These are phyloP conservation scores for Proterorhinus semilunaris DNA, from an alignment of 2,113 vertebrate species.

Conservation along the genomic window DNA sequence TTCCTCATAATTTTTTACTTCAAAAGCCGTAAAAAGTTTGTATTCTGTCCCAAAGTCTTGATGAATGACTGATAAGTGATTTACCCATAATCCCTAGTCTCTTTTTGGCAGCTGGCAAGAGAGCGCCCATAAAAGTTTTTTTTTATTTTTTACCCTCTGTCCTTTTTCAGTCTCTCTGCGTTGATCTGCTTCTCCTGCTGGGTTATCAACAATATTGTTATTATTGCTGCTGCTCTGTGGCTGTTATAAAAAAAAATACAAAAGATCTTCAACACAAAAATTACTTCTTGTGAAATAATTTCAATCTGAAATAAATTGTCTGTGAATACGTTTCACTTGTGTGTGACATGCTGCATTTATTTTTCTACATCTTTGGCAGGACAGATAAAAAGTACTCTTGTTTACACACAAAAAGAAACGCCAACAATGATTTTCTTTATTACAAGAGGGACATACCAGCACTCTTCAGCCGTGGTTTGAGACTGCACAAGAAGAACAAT, in stretches of 20 bases:
- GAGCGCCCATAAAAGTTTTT: slow-evolving; percentile 28
- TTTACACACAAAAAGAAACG: no score
- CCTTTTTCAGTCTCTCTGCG: slow-evolving; percentile 70
- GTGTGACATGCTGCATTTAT: slow-evolving; percentile 37
- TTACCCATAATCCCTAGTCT: slow-evolving; percentile 59
- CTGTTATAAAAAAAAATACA: slow-evolving; percentile 84
- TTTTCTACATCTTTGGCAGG: slow-evolving; percentile 1
- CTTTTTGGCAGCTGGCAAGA: slow-evolving; percentile 58
- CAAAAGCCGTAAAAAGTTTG: slow-evolving; percentile 36
- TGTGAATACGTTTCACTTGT: slow-evolving; percentile 88
- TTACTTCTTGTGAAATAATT: slow-evolving; percentile 94
- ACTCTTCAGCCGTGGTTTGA: no score
- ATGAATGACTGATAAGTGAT: slow-evolving; percentile 45
- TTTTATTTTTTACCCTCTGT: neutral
- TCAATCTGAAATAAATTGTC: slow-evolving; percentile 95
- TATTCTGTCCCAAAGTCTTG: slow-evolving; percentile 51
- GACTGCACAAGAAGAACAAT: no score
- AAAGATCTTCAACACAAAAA: slow-evolving; percentile 75
- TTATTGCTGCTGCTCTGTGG: slow-evolving; percentile 92
- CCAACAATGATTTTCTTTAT: no score
- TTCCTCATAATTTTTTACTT: slow-evolving; percentile 10
- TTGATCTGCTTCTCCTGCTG: slow-evolving; percentile 88
- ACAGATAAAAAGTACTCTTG: neutral
- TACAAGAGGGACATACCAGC: no score
- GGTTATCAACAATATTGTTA: slow-evolving; percentile 77